A percentile compares a stretch with the other conserved stretches of the same genome.
These are phyloP conservation scores for Tachycineta bicolor DNA, from an alignment of 2,113 vertebrate species.

Conservation along the genomic window DNA sequence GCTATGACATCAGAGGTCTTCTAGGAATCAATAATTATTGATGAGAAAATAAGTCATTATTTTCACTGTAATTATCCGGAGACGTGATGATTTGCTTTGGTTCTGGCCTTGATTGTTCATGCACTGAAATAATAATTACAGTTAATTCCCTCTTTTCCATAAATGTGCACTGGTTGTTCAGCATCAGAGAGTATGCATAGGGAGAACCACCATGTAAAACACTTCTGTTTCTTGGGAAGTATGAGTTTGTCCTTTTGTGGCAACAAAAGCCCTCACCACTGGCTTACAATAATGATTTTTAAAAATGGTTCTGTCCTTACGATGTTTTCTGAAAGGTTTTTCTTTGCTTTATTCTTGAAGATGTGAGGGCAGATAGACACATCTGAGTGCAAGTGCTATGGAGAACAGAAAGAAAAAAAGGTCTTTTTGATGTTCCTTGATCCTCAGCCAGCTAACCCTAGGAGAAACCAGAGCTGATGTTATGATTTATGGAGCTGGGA, in stretches of 20 bases:
- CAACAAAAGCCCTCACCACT: not conserved
- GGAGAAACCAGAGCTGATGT: not conserved
- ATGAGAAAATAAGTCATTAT: not conserved
- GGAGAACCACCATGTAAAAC: not conserved
- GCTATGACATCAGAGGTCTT: not conserved
- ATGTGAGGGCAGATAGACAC: not conserved
- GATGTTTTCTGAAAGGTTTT: not conserved
- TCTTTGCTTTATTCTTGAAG: not conserved
- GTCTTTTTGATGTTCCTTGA: not conserved
- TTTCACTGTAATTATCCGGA: slow-evolving; percentile 1
- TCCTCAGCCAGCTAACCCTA: not conserved
- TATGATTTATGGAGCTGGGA: not conserved
- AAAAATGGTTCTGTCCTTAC: not conserved
- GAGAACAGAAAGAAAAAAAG: not conserved
- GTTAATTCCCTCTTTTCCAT: not conserved
- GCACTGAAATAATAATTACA: not conserved
- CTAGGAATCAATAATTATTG: slow-evolving; percentile 27
- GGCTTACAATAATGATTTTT: not conserved
- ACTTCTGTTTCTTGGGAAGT: not conserved
- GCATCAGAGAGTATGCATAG: not conserved
- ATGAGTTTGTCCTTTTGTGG: not conserved
- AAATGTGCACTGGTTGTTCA: not conserved
- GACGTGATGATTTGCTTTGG: not conserved
- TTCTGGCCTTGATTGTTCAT: slow-evolving; percentile 10
- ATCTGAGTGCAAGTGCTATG: not conserved